A percentile compares a stretch with the other conserved stretches of the same genome.
Evolutionary conservation across 2,113 vertebrate species (phyloP).

Genomic region (Microcebus tavaratra): DNA sequence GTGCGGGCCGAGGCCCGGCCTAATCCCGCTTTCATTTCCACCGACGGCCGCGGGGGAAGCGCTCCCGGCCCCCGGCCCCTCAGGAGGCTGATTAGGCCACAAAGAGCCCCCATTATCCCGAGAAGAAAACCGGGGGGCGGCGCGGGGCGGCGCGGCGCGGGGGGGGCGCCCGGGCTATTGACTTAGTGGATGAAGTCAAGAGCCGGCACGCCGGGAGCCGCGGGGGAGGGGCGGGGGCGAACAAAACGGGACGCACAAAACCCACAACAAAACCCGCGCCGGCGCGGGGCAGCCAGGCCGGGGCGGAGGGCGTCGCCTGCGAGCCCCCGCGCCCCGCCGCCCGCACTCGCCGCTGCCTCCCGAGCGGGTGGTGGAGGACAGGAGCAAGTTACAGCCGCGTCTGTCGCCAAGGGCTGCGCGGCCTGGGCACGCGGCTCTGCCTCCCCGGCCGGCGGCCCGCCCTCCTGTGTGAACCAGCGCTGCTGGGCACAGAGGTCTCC

Average conservation of each 20-base stretch:
- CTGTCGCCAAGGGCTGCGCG: not conserved
- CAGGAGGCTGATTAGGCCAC: slow-evolving; percentile 96
- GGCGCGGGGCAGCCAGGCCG: not conserved
- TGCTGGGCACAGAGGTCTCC: not conserved
- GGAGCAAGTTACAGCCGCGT: not conserved
- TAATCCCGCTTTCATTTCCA: slow-evolving; percentile 98
- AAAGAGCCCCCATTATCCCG: slow-evolving; percentile 93
- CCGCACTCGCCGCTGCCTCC: not conserved
- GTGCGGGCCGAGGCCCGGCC: slow-evolving; percentile 92
- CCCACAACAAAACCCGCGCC: slow-evolving; percentile 31
- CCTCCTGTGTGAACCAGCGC: not conserved
- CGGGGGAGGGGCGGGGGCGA: not conserved
- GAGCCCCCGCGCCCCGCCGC: not conserved
- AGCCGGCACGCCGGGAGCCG: slow-evolving; percentile 82
- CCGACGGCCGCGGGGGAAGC: slow-evolving; percentile 96
- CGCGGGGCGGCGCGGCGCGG: slow-evolving; percentile 75
- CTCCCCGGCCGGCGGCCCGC: not conserved
- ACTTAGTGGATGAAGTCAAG: slow-evolving; percentile 89
- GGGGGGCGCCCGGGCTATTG: slow-evolving; percentile 86
- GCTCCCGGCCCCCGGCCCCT: slow-evolving; percentile 91
- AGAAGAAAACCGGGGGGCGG: slow-evolving; percentile 87
- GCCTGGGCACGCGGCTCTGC: accelerated
- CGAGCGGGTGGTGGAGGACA: accelerated
- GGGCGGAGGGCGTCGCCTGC: not conserved
- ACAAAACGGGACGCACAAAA: slow-evolving; percentile 55